phyloP scores from a whole-genome alignment of 2,113 vertebrate species.

The Pan paniscus region DNA sequence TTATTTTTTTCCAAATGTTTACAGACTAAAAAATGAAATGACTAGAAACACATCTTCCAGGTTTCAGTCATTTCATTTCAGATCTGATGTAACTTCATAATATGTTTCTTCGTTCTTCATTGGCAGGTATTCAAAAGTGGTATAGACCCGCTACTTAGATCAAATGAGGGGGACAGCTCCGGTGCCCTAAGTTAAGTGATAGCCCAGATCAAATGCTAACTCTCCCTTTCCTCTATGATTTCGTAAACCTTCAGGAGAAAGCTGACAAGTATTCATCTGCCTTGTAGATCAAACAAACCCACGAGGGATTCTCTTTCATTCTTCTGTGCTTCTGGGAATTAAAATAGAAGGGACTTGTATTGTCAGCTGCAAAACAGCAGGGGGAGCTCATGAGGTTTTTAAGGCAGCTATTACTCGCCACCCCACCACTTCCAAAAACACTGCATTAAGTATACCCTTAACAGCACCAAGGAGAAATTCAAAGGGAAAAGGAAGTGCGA shows the following conservation, averaged over 20 bases:
- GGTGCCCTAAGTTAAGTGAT: not conserved
- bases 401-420: not conserved
- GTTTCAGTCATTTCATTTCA: not conserved
- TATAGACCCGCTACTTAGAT: not conserved
- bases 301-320: not conserved
- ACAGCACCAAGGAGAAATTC: not conserved
- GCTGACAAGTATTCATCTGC: not conserved
- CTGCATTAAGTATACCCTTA: not conserved
- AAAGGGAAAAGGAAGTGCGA: not conserved
- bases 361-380: conserved; percentile 59
- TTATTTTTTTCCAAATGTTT: not conserved
- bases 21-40: not conserved
- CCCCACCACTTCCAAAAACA: not conserved
- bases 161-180: not conserved
- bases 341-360: not conserved
- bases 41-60: not conserved
- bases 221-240: not conserved
- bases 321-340: not conserved
- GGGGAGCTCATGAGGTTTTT: conserved; percentile 71
- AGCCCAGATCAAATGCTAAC: not conserved
- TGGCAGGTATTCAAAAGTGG: not conserved
- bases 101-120: not conserved
- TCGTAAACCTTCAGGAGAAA: not conserved
- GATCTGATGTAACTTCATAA: not conserved
- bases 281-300: not conserved